Evolutionary conservation across 2,888 invertebrate species (phyloP).

Genomic region (Lomographa bimaculata): DNA sequence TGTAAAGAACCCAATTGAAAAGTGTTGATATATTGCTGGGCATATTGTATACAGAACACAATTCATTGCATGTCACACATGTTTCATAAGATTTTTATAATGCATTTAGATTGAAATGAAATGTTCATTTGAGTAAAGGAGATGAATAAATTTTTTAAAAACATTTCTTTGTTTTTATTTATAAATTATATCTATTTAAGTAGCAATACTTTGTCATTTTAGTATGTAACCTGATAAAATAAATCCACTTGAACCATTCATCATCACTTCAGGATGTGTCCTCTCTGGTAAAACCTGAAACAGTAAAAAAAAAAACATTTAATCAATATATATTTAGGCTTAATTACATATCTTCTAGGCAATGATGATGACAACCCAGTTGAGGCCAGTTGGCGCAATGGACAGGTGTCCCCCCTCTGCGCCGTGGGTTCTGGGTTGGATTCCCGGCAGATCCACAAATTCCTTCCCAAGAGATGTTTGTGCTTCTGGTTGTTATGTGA

Average conservation of each 20-base stretch:
- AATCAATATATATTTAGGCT: too few species aligned
- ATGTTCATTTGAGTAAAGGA: slow-evolving; percentile 64
- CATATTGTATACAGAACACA: slow-evolving; percentile 37
- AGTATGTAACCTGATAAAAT: slow-evolving; percentile 89
- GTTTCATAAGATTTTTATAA: slow-evolving; percentile 57
- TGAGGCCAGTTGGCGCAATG: too few species aligned
- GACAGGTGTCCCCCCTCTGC: too few species aligned
- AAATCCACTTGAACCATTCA: slow-evolving; percentile 95
- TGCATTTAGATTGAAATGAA: slow-evolving; percentile 64
- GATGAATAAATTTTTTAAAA: slow-evolving; percentile 60
- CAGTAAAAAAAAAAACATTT: slow-evolving; percentile 3
- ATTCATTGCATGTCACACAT: slow-evolving; percentile 52
- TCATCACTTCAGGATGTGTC: slow-evolving; percentile 97
- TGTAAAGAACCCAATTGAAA: slow-evolving; percentile 28
- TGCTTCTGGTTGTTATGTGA: too few species aligned
- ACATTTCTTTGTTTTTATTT: slow-evolving; percentile 35
- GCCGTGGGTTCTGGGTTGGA: too few species aligned
- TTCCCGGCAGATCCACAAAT: too few species aligned
- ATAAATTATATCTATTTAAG: slow-evolving; percentile 6
- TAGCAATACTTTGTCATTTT: slow-evolving; percentile 49
- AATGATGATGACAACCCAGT: too few species aligned
- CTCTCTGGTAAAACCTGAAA: slow-evolving; percentile 88
- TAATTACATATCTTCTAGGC: not conserved
- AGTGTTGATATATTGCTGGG: slow-evolving; percentile 26
- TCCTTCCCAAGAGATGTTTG: too few species aligned